Conservation (phyloP, 2,888 invertebrate species). For the Cordilura impudica region DNA sequence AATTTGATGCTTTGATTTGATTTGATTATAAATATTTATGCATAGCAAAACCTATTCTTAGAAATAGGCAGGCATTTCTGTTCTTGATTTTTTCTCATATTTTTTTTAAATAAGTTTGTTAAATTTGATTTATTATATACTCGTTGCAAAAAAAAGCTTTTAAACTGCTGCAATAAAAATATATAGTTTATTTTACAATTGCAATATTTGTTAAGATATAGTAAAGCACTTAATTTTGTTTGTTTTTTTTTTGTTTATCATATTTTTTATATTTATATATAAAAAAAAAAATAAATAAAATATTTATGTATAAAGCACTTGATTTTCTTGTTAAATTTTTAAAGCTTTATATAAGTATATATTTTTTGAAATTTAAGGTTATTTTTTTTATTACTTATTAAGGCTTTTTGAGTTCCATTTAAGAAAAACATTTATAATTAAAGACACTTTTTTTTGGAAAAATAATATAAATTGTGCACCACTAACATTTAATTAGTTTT, state of each 20-base stretch:
- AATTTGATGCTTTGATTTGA: slow-evolving; percentile 63
- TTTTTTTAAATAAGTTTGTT: slow-evolving; percentile 7
- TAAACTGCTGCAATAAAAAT: slow-evolving; percentile 61
- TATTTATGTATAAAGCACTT: slow-evolving; percentile 57
- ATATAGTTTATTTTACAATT: slow-evolving; percentile 16
- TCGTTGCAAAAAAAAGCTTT: slow-evolving; percentile 57
- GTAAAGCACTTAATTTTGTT: slow-evolving; percentile 27
- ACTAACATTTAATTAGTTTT: slow-evolving; percentile 33
- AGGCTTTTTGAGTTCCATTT: slow-evolving; percentile 24
- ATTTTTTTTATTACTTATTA: slow-evolving; percentile 24
- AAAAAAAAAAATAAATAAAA: slow-evolving; percentile 18
- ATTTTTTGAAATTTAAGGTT: slow-evolving; percentile 20
- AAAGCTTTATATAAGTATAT: slow-evolving; percentile 33
- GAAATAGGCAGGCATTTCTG: slow-evolving; percentile 62
- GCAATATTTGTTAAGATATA: background rate
- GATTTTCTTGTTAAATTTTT: slow-evolving; percentile 46
- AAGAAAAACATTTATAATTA: slow-evolving; percentile 10
- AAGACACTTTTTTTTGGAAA: slow-evolving; percentile 45
- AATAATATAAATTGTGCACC: slow-evolving; percentile 2
- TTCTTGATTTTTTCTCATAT: slow-evolving; percentile 1
- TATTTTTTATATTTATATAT: slow-evolving; percentile 26
- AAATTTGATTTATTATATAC: slow-evolving; percentile 21
- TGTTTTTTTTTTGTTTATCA: slow-evolving; percentile 1
- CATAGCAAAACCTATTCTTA: slow-evolving; percentile 58
- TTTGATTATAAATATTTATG: slow-evolving; percentile 44